Conservation (phyloP, 2,888 invertebrate species). For the Gymnocheta viridis region DNA sequence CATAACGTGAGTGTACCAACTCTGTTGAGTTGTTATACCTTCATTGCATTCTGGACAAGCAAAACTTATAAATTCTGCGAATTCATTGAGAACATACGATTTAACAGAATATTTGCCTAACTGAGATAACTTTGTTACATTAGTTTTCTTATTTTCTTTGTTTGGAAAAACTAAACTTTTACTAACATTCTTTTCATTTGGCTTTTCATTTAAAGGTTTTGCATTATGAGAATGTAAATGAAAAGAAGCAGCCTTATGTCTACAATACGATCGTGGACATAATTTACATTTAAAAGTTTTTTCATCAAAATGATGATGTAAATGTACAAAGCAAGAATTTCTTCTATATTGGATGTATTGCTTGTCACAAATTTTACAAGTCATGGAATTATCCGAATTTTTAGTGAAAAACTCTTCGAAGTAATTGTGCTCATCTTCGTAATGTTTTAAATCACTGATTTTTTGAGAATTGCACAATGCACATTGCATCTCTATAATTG, state of each 20-base stretch:
- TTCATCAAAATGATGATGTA: constrained; percentile 27
- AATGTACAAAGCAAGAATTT: neutral
- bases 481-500: neutral
- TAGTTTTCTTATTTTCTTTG: no score
- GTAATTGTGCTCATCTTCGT: constrained; percentile 15
- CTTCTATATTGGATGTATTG: neutral
- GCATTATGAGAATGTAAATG: no score
- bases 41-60: constrained; percentile 70
- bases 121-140: constrained; percentile 1
- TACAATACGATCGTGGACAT: constrained; percentile 13
- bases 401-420: constrained; percentile 25
- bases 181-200: no score
- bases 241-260: no score
- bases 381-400: constrained; percentile 1
- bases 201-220: no score
- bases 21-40: constrained; percentile 44
- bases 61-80: constrained; percentile 56
- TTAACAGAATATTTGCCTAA: constrained; percentile 7
- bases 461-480: no score
- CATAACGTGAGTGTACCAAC: constrained; percentile 64
- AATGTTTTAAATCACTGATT: neutral
- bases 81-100: constrained; percentile 56
- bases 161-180: no score
- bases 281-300: constrained; percentile 37
- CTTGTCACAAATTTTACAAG: constrained; percentile 33